Evolutionary conservation across 2,888 invertebrate genomes (phyloP).

Genomic region (Nephrotoma appendiculata): DNA sequence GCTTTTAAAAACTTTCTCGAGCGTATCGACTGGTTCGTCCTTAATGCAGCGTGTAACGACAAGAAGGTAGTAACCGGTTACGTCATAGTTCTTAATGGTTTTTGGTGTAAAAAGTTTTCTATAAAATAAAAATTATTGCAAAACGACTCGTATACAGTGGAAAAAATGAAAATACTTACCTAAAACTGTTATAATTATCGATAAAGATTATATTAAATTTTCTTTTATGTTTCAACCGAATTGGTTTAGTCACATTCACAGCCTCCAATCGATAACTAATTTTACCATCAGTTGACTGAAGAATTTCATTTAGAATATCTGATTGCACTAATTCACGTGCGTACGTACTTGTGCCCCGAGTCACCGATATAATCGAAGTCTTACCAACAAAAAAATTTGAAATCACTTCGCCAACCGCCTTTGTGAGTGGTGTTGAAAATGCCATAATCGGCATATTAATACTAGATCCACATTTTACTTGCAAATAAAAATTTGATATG

Average conservation of each 20-base stretch:
- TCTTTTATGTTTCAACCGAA: neutral
- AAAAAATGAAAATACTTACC: neutral
- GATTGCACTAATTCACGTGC: neutral
- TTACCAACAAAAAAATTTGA: neutral
- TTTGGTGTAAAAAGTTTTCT: neutral
- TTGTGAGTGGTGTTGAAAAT: neutral
- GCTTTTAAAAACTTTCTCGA: slow-evolving; percentile 5
- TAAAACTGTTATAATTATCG: neutral
- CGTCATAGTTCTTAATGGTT: neutral
- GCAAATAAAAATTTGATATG: neutral
- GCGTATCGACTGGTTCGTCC: neutral
- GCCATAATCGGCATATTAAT: neutral
- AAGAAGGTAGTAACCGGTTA: neutral
- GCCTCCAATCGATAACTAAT: neutral
- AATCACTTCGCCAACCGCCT: neutral
- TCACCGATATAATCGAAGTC: neutral
- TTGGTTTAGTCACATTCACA: neutral
- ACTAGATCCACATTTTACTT: neutral
- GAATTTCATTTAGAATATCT: neutral
- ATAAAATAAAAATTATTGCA: neutral
- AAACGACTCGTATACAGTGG: too few species aligned
- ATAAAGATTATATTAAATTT: neutral
- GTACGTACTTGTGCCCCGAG: neutral
- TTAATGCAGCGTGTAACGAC: neutral
- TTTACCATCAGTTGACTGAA: neutral